Evolutionary conservation across 2,797 vertebrate genomes (phyloP), one percentile per base, ranked within the genome.

Genomic region (Mus minutoides): DNA sequence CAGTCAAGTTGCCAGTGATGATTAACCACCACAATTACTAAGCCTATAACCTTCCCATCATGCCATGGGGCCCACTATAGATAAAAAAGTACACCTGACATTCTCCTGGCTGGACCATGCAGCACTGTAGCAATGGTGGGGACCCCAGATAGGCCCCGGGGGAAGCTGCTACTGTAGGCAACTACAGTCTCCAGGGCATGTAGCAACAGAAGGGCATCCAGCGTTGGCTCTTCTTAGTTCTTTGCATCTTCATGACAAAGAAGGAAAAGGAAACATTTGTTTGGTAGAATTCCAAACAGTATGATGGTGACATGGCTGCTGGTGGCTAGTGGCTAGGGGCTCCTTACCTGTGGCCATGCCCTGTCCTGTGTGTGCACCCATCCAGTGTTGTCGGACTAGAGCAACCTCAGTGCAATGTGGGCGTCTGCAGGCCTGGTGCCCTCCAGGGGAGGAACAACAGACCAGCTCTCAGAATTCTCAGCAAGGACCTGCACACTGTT

Each of bases 81-180:
- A 5, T 11, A 43, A 92, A 26, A 82, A 83, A 49, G 9, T 0
- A 0, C 17, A 49, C 3, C 37, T 46, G 26, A 37, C 4, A 11
- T 37, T 54, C 10, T 88, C 24, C 10, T 16, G 69, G 29, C 4
- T 10, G n/a, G 62, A 76, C 14, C 22, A 52, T 0, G 1, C 13
- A 77, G 62, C 7, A 21, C 3, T 12, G 3, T 40, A 13, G 16
- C 80, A 67, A 17, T 31, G 69, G 34, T 19, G 2, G 31, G 43
- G 31, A 11, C 3, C n/a, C 4, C 1, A 6, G 40, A 4, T 0
- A 19, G 78, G 26, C 4, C 17, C 0, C 0, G 22, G 22, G 31
- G 60, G 19, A 69, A 86, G 31, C 49, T 34, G 22, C 49, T 4
- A 0, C 34, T 46, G 52, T 14, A n/a, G 46, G 54, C 37, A 56